A percentile compares a stretch with the other conserved stretches of the same genome.
Conservation (phyloP, 2,113 vertebrate species). For the Myocastor coypus region DNA sequence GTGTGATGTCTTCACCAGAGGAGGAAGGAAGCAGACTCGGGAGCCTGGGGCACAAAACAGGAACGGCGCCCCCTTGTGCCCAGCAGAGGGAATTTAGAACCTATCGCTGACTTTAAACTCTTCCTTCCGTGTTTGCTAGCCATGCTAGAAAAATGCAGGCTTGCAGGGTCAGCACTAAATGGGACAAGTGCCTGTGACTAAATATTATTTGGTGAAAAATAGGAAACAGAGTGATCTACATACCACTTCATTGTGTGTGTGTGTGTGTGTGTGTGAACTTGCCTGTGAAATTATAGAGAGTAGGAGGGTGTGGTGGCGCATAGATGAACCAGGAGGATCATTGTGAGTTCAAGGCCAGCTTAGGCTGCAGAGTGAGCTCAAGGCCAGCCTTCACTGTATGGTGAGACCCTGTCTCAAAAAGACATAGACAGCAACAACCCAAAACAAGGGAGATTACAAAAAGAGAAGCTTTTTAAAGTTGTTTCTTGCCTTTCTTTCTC, state of each 20-base stretch:
- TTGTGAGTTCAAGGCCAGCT: not conserved
- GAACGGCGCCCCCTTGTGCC: not conserved
- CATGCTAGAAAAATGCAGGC: not conserved
- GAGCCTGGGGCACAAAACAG: fast-evolving
- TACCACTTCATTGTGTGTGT: fast-evolving
- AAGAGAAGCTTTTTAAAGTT: not conserved
- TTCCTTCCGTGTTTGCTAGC: not conserved
- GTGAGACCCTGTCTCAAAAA: not conserved
- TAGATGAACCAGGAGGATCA: not conserved
- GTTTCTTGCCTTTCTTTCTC: not conserved
- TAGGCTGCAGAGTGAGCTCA: not conserved
- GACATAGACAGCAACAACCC: not conserved
- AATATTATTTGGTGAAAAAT: not conserved
- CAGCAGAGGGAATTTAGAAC: not conserved
- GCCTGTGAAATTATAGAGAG: not conserved
- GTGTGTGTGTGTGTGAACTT: fast-evolving
- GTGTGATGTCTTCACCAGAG: not conserved
- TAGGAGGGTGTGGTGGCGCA: not conserved
- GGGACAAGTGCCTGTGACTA: not conserved
- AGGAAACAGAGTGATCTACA: fast-evolving
- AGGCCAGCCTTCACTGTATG: not conserved
- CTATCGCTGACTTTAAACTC: no score
- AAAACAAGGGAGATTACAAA: not conserved
- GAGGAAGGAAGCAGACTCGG: not conserved
- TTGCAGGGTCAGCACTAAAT: not conserved